These are phyloP conservation scores for Pomatorhinus ruficollis DNA, from an alignment of 2,113 vertebrate genomes.

Conservation along the genomic window DNA sequence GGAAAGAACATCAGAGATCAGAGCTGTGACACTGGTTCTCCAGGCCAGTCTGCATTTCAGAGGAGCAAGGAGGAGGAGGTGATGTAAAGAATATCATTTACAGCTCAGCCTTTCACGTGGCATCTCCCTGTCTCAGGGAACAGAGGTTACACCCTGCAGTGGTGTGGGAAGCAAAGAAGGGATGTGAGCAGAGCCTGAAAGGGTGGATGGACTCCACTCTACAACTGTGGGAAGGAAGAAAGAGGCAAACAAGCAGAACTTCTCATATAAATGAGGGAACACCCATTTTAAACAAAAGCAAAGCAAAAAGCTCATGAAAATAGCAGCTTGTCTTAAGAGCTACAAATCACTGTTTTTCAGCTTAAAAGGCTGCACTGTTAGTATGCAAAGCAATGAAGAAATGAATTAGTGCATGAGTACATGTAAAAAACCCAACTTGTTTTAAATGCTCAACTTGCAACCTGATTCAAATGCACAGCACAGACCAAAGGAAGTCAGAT, in stretches of 20 bases:
- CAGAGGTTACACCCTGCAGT: not conserved
- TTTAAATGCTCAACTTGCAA: not conserved
- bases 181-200: not conserved
- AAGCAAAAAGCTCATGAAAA: not conserved
- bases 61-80: not conserved
- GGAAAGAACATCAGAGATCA: not conserved
- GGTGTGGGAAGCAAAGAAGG: not conserved
- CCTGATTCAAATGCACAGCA: not conserved
- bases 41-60: not conserved
- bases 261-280: not conserved
- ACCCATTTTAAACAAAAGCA: not conserved
- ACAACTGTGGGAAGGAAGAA: not conserved
- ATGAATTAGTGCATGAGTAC: not conserved
- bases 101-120: not conserved
- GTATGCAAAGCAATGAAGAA: not conserved
- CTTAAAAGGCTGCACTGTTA: not conserved
- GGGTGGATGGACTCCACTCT: not conserved
- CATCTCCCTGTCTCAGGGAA: not conserved
- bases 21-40: not conserved
- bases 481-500: not conserved
- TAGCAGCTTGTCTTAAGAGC: not conserved
- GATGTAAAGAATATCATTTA: not conserved
- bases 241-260: not conserved
- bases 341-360: not conserved
- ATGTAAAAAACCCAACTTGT: not conserved